Evolutionary conservation across 2,113 vertebrate species (phyloP).

Genomic region (Tragulus kanchil): DNA sequence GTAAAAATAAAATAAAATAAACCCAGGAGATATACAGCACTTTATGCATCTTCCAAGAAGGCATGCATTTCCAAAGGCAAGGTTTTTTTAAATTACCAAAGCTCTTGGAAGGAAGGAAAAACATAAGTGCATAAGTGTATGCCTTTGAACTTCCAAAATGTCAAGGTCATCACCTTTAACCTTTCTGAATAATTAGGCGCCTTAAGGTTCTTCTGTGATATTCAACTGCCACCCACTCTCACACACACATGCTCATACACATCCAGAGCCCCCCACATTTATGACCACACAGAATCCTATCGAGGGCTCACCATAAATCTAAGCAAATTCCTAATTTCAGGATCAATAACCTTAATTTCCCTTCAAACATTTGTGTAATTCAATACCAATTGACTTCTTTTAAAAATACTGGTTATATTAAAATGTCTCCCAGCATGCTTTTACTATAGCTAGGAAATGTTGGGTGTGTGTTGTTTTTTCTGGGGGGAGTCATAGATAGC

Average conservation of each 20-base stretch:
- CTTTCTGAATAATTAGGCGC: constrained; percentile 93
- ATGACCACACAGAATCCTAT: constrained; percentile 83
- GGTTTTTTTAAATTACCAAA: constrained; percentile 69
- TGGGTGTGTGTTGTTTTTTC: neutral
- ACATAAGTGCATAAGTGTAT: constrained; percentile 88
- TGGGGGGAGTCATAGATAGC: neutral
- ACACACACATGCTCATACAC: constrained; percentile 76
- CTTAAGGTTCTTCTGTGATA: constrained; percentile 92
- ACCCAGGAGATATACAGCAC: constrained; percentile 64
- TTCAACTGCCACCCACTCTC: constrained; percentile 90
- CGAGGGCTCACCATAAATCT: constrained; percentile 83
- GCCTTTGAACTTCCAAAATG: constrained; percentile 96
- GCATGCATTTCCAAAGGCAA: constrained; percentile 64
- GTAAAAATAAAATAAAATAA: constrained; percentile 66
- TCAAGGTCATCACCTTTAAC: constrained; percentile 97
- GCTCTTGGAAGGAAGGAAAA: constrained; percentile 85
- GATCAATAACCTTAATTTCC: constrained; percentile 84
- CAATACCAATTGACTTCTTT: constrained; percentile 68
- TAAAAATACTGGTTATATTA: constrained; percentile 55
- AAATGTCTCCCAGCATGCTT: constrained; percentile 55
- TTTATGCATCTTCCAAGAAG: constrained; percentile 52
- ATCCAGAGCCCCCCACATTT: constrained; percentile 73
- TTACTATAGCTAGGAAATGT: constrained; percentile 31
- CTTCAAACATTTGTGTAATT: constrained; percentile 72
- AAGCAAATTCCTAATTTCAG: constrained; percentile 85